phyloP scores from a whole-genome alignment of 2,797 vertebrate species.

The Coranthus polyacanthus region DNA sequence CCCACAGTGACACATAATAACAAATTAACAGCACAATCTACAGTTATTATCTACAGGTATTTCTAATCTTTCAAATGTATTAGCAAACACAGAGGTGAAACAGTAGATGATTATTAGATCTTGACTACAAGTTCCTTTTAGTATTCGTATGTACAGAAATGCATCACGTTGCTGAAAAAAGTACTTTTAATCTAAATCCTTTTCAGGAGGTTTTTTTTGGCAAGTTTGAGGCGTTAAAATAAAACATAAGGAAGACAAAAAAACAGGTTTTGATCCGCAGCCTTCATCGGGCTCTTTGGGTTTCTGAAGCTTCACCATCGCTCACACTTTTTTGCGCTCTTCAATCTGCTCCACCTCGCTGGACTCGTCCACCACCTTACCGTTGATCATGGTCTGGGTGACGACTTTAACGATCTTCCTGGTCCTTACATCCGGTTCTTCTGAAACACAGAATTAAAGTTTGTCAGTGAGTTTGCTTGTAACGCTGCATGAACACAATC shows the following conservation, averaged over 20 bases:
- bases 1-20: not conserved
- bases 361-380: constrained; percentile 88
- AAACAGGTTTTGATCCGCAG: not conserved
- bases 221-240: constrained; percentile 10
- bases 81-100: constrained; percentile 8
- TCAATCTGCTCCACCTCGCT: constrained; percentile 89
- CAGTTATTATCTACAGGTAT: not conserved
- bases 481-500: not conserved
- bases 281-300: constrained; percentile 25
- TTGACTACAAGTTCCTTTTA: not conserved
- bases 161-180: not conserved
- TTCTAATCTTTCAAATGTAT: not conserved
- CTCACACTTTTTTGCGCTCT: constrained; percentile 78
- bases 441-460: constrained; percentile 64
- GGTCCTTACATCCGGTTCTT: constrained; percentile 85
- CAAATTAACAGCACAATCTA: constrained; percentile 5
- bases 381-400: constrained; percentile 89
- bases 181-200: not conserved
- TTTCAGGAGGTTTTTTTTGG: constrained; percentile 12
- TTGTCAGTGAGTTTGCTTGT: constrained; percentile 1
- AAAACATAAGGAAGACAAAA: not conserved
- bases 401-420: constrained; percentile 90
- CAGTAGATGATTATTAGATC: not conserved
- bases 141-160: constrained; percentile 16
- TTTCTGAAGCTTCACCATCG: constrained; percentile 7